Conservation (phyloP, 2,113 vertebrate species). For the Myiagra hebetior region DNA sequence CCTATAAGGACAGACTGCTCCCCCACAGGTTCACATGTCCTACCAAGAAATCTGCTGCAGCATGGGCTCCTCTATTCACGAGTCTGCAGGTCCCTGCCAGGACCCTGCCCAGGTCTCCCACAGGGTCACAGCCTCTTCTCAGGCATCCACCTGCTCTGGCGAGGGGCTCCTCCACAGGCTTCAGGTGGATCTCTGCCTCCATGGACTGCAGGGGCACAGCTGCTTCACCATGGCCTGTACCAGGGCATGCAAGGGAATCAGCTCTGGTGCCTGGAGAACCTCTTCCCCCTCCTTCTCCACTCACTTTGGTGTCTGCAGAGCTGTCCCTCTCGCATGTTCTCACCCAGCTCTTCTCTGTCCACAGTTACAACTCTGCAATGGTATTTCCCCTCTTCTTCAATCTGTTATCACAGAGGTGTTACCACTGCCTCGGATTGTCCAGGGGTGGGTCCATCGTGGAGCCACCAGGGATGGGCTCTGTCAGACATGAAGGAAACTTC, state of each 20-base stretch:
- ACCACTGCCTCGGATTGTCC: no score
- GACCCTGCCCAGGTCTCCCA: background rate
- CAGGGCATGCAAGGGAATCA: background rate
- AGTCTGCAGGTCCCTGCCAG: background rate
- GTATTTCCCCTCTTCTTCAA: background rate
- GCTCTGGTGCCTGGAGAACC: background rate
- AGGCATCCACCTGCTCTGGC: background rate
- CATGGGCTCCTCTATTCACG: background rate
- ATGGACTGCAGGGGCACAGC: background rate
- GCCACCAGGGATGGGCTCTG: background rate
- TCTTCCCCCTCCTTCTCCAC: background rate
- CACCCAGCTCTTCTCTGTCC: background rate
- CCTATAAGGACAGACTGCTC: background rate
- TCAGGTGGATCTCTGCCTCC: background rate
- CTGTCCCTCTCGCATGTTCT: background rate
- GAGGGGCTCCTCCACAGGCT: rapidly evolving
- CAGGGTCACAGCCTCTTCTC: background rate
- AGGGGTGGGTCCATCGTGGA: background rate
- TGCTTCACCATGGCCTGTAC: background rate
- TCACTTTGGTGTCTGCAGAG: background rate
- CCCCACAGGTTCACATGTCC: background rate
- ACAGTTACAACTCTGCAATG: background rate
- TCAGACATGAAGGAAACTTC: background rate
- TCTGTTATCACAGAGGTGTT: background rate
- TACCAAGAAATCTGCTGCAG: background rate